These are phyloP conservation scores for Dascillus cervinus DNA, from an alignment of 2,888 invertebrate species.

Conservation along the genomic window DNA sequence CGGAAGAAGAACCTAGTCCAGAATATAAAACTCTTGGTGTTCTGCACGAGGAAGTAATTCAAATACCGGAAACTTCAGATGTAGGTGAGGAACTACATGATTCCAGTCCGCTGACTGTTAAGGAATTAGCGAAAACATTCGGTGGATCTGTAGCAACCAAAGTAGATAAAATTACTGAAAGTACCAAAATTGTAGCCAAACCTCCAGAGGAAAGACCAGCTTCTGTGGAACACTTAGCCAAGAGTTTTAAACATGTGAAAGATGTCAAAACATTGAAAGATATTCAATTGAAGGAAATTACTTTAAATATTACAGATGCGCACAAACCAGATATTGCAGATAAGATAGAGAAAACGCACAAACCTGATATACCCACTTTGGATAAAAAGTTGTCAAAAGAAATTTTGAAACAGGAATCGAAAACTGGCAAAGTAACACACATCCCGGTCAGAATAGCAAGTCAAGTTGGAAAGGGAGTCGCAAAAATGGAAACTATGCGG, in stretches of 20 bases:
- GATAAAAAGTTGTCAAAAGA: conserved; percentile 1
- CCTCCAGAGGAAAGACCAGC: conserved; percentile 12
- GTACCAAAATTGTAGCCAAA: too few species aligned
- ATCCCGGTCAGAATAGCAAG: not conserved
- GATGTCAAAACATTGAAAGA: too few species aligned
- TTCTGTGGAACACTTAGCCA: conserved; percentile 27
- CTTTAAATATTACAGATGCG: not conserved
- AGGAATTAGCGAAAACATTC: conserved; percentile 22
- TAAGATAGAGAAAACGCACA: conserved; percentile 7
- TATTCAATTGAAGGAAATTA: too few species aligned
- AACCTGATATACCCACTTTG: conserved; percentile 7
- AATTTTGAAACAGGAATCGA: not conserved
- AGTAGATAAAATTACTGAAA: too few species aligned
- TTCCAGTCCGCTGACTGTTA: conserved; percentile 14
- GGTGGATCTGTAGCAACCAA: conserved; percentile 11
- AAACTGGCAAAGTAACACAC: conserved; percentile 3
- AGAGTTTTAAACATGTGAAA: conserved; percentile 27
- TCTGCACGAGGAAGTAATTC: too few species aligned
- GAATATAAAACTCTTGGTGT: conserved; percentile 43
- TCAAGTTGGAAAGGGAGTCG: conserved; percentile 4
- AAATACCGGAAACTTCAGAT: too few species aligned
- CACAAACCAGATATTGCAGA: not conserved
- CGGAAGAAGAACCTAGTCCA: conserved; percentile 44
- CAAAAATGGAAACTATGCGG: conserved; percentile 3
- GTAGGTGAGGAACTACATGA: conserved; percentile 7